Evolutionary conservation across 2,113 vertebrate genomes (phyloP), one percentile per base, ranked within the genome.

Genomic region (Callionymus lyra): DNA sequence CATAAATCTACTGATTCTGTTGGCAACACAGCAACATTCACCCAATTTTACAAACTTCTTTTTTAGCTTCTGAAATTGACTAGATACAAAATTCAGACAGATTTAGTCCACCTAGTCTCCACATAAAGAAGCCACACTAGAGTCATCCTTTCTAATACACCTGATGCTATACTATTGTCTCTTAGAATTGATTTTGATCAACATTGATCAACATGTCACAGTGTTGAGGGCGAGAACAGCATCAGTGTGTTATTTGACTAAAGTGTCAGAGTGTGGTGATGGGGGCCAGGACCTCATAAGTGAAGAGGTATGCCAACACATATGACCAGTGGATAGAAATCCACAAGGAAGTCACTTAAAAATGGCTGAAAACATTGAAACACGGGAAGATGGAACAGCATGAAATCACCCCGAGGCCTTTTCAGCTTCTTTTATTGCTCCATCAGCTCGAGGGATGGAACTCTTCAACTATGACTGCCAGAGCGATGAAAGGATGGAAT

Each of bases 181-280:
- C n/a, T n/a, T n/a, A n/a, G n/a, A n/a, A n/a, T n/a, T n/a, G n/a
- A n/a, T n/a, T n/a, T 71, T 67, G 69, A 69, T 51, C 53, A 27
- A 5, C 49, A 58, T 60, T 72, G 70, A 76, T 69, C 53, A 12
- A 19, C 16, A 31, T 44, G 57, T 53, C 68, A 45, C 36, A 12
- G 46, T 34, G 54, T 38, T 53, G 47, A 70, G 58, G 63, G 50
- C 44, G 67, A 56, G 65, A 74, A 65, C 53, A 4, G 33, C 34
- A 54, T 38, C 38, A 5, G 14, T 18, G 37, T 68, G 61, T 54
- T 74, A 74, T 71, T 64, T 69, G 59, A 59, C 56, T 58, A 58
- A 72, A 74, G 71, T 76, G 67, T 76, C 76, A 76, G 46, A 62
- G 62, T 62, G 58, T 65, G 59, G 58, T 65, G 59, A 59, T 41